Base-by-base conservation (phyloP, 2,113 vertebrate species). In the Illadopsis cleaveri region DNA sequence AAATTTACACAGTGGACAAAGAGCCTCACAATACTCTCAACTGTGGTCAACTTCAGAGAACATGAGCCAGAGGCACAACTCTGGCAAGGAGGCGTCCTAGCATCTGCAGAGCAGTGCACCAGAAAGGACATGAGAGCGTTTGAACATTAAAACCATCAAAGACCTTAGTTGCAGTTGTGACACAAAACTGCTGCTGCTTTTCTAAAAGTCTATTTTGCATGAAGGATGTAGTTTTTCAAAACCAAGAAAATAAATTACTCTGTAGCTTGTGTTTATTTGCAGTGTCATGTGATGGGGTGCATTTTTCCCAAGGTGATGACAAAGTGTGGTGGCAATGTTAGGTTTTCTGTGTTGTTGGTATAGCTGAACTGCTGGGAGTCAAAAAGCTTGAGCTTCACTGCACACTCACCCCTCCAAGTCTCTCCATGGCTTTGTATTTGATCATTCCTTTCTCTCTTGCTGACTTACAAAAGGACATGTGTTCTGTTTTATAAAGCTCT, bases 1-100 rank as follows among this genome's bases (percentile, higher is more conserved):
- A 95, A 83, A 51, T 68, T 30, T 75, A 10, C 9, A 15, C 24
- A 16, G 68, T 68, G 40, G 33, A 56, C 9, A 6, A 85, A 82
- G 37, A 75, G 21, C 38, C 56, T 86, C 0, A 0, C 0, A 0
- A 10, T 56, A 38, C 31, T 66, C 31, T 83, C 0, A 0, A n/a
- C 64, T 62, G 6, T 10, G 3, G 31, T 71, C 71, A 51, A 14
- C 38, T 89, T 51, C 58, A 47, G 56, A 86, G 33, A 16, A 19
- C 12, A 0, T 13, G 23, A 82, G 44, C 40, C 48, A 64, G 3
- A 1, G 65, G 69, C 50, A 66, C 0, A 1, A 42, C 71, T 90
- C 40, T 62, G 44, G 37, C 33, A 50, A 64, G 61, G 64, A 44
- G 38, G 38, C 38, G 44, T 81, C 33, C 11, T 33, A 54, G 38